These are phyloP conservation scores for Diploscapter pachys DNA, from an alignment of 1,140 invertebrate species.

Conservation along the genomic window DNA sequence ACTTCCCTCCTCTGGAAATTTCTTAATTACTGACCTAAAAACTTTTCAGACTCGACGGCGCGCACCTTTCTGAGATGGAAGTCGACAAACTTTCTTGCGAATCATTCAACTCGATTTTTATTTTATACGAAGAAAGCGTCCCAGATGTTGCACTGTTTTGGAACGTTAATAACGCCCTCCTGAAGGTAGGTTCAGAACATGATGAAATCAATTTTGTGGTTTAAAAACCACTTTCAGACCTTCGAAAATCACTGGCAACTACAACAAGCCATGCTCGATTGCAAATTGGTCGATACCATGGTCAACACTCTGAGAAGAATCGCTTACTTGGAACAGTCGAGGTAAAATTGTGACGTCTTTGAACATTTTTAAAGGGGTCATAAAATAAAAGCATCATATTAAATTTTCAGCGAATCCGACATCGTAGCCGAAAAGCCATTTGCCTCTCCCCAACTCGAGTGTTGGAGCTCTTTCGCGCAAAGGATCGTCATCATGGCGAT, in stretches of 20 bases:
- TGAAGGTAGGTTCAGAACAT: constrained; percentile 3
- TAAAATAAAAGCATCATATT: background rate
- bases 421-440: constrained; percentile 7
- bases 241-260: constrained; percentile 29
- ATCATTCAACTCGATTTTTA: constrained; percentile 24
- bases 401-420: constrained; percentile 7
- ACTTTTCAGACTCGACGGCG: constrained; percentile 30
- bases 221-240: constrained; percentile 22
- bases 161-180: constrained; percentile 32
- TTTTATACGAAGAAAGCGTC: constrained; percentile 31
- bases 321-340: background rate
- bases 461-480: constrained; percentile 23
- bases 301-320: constrained; percentile 15
- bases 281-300: constrained; percentile 23
- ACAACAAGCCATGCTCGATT: constrained; percentile 36
- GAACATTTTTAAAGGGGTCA: background rate
- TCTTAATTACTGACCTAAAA: background rate
- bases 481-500: constrained; percentile 28
- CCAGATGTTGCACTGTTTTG: constrained; percentile 28
- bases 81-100: constrained; percentile 31
- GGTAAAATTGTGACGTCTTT: background rate
- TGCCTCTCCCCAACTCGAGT: constrained; percentile 18
- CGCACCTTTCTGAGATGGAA: constrained; percentile 15
- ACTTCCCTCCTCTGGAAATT: background rate
- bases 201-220: background rate